phyloP scores from a whole-genome alignment of 1,140 invertebrate genomes.

The Drosophila sproati region DNA sequence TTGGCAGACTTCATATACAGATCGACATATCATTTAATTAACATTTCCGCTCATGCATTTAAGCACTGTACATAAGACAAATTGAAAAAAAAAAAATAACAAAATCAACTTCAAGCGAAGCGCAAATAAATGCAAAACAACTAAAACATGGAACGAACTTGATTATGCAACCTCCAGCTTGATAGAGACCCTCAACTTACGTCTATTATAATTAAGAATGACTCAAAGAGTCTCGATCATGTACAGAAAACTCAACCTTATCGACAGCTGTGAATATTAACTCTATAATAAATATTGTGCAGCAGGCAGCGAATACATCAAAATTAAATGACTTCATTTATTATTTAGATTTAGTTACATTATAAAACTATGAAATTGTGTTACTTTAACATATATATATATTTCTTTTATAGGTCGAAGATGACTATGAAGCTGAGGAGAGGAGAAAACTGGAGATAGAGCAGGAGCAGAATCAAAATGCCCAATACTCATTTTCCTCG shows the following conservation, averaged over 20 bases:
- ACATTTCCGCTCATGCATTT: slow-evolving; percentile 62
- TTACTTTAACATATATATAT: neutral
- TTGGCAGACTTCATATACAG: slow-evolving; percentile 10
- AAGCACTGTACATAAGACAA: slow-evolving; percentile 42
- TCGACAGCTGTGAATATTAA: neutral
- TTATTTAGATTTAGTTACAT: no score
- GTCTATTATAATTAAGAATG: slow-evolving; percentile 13
- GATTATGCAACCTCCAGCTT: slow-evolving; percentile 30
- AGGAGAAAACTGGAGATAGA: slow-evolving; percentile 33
- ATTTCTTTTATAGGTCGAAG: slow-evolving; percentile 18
- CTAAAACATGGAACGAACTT: slow-evolving; percentile 9
- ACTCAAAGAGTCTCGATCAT: slow-evolving; percentile 20
- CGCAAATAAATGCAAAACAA: slow-evolving; percentile 28
- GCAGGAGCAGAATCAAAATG: slow-evolving; percentile 64
- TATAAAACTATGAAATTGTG: no score
- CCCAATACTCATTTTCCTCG: slow-evolving; percentile 85
- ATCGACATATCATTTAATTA: slow-evolving; percentile 66
- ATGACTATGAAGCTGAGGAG: slow-evolving; percentile 34
- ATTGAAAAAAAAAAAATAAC: slow-evolving; percentile 39
- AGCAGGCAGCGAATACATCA: neutral
- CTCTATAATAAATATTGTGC: neutral
- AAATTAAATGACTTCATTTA: neutral
- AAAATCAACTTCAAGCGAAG: slow-evolving; percentile 5
- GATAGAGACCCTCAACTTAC: slow-evolving; percentile 21
- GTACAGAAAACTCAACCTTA: neutral